These are phyloP conservation scores for Phyto melanocephala DNA, from an alignment of 2,888 invertebrate species.

Conservation along the genomic window DNA sequence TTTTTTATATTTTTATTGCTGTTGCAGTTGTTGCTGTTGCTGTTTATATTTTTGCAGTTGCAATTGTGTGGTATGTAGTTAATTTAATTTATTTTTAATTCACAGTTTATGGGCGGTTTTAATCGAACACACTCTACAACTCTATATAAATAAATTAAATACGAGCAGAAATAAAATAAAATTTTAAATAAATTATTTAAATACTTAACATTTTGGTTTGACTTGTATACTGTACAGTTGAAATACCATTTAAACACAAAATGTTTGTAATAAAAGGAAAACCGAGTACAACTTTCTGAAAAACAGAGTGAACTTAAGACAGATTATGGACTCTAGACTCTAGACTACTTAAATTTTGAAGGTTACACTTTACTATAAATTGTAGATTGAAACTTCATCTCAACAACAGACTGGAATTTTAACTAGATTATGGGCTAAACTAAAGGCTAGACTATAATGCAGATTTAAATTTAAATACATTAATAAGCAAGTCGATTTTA, in stretches of 20 bases:
- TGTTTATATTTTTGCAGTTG: slow-evolving; percentile 17
- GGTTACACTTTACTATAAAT: no score
- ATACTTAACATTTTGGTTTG: slow-evolving; percentile 17
- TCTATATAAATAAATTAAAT: slow-evolving; percentile 18
- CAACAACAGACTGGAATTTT: no score
- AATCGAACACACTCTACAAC: slow-evolving; percentile 40
- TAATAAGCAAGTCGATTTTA: no score
- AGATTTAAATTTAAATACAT: no score
- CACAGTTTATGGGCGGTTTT: slow-evolving; percentile 61
- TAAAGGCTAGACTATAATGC: no score
- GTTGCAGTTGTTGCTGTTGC: not conserved
- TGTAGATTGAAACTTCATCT: no score
- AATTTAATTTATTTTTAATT: slow-evolving; percentile 62
- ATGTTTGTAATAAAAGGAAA: no score
- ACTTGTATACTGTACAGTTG: slow-evolving; percentile 4
- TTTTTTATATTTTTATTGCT: not conserved
- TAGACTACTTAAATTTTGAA: no score
- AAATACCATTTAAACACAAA: not conserved
- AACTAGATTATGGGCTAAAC: no score
- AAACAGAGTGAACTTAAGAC: no score
- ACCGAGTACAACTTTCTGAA: no score
- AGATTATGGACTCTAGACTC: no score
- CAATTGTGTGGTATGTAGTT: slow-evolving; percentile 48
- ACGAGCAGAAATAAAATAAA: slow-evolving; percentile 31
- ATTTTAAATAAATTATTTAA: slow-evolving; percentile 40